Evolutionary conservation across 2,888 invertebrate genomes (phyloP).

Genomic region (Xestia rhomboidea): DNA sequence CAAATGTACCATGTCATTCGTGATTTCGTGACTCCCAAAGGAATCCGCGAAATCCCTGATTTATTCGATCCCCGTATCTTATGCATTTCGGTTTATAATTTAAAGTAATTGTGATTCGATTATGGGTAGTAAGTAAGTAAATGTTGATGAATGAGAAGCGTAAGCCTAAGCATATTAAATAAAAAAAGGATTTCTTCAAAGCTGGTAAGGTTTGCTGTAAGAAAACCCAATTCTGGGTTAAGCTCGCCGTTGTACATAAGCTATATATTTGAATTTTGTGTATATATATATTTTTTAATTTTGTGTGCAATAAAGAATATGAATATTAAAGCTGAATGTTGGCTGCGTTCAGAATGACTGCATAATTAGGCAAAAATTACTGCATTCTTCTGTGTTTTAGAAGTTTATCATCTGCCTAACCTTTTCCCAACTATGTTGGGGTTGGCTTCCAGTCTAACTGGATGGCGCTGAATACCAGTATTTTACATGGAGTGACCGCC

Average conservation of each 20-base stretch:
- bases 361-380: background rate
- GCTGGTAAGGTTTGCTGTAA: no score
- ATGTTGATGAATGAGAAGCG: slow-evolving; percentile 6
- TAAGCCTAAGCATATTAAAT: background rate
- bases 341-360: background rate
- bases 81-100: slow-evolving; percentile 40
- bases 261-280: no score
- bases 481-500: no score
- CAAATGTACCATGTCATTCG: slow-evolving; percentile 53
- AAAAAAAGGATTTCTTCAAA: background rate
- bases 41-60: slow-evolving; percentile 40
- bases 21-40: slow-evolving; percentile 48
- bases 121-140: background rate
- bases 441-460: background rate
- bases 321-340: no score
- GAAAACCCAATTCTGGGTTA: no score
- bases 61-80: slow-evolving; percentile 43
- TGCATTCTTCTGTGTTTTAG: background rate
- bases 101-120: slow-evolving; percentile 24
- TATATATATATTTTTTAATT: no score
- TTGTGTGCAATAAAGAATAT: no score
- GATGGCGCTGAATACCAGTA: background rate
- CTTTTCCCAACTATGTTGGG: background rate
- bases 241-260: no score
- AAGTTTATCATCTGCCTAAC: background rate